Conservation (phyloP, 1,140 invertebrate species). For the Dinoponera quadriceps region DNA sequence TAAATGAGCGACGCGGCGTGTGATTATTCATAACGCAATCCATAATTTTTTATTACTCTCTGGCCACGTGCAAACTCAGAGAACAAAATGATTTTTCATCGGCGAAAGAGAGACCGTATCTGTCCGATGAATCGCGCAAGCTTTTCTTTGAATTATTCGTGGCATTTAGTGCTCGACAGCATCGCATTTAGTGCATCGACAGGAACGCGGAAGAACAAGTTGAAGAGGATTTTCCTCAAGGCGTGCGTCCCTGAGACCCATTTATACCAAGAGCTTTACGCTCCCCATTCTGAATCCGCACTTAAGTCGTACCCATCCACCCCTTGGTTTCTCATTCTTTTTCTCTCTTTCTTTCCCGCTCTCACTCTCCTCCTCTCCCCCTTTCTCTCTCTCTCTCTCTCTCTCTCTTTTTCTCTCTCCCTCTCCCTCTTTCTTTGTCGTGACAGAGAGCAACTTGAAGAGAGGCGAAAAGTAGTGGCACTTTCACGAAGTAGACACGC, state of each 20-base stretch:
- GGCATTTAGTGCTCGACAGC: conserved; percentile 30
- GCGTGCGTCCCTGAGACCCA: conserved; percentile 68
- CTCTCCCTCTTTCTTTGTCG: conserved; percentile 37
- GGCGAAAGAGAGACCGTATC: neutral
- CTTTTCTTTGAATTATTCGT: neutral
- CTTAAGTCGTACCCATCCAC: conserved; percentile 52
- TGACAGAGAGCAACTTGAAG: conserved; percentile 40
- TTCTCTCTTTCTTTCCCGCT: conserved; percentile 23
- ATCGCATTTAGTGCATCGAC: conserved; percentile 22
- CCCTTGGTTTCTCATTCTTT: conserved; percentile 16
- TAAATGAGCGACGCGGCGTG: no score
- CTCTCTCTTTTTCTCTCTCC: no score
- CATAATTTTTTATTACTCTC: neutral
- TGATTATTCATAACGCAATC: no score
- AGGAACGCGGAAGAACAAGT: conserved; percentile 54
- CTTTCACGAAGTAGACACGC: conserved; percentile 55
- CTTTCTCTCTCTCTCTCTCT: conserved; percentile 16
- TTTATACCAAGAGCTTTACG: conserved; percentile 72
- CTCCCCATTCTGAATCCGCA: conserved; percentile 59
- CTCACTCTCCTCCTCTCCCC: conserved; percentile 13
- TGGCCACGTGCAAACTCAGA: neutral
- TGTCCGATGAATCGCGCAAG: neutral
- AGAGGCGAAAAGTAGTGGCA: conserved; percentile 54
- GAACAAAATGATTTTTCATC: neutral
- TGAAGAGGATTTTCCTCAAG: conserved; percentile 64